These are phyloP conservation scores for Theristicus caerulescens DNA, from an alignment of 2,113 vertebrate genomes.

Conservation along the genomic window DNA sequence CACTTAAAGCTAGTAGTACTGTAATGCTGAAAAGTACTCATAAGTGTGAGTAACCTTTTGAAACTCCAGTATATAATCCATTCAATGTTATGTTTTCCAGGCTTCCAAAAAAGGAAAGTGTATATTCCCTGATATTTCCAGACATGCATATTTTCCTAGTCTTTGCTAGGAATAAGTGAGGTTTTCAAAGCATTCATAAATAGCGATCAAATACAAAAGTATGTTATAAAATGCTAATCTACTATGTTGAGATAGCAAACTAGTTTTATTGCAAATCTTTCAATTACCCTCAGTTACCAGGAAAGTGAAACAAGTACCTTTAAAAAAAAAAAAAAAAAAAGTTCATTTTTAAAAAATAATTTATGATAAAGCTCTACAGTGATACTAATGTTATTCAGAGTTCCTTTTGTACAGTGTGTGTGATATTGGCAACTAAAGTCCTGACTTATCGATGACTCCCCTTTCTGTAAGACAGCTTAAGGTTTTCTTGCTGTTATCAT, in stretches of 20 bases:
- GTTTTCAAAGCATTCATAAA: background rate
- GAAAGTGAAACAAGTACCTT: background rate
- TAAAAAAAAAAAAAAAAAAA: background rate
- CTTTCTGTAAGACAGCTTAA: background rate
- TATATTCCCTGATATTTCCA: background rate
- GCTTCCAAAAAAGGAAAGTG: background rate
- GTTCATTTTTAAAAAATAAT: background rate
- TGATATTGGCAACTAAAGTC: background rate
- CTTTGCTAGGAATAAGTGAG: background rate
- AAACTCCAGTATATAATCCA: background rate
- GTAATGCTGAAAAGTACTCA: background rate
- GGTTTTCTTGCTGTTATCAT: background rate
- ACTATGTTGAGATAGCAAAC: background rate
- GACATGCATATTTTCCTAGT: background rate
- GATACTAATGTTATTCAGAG: background rate
- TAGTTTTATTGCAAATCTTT: background rate
- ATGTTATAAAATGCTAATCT: background rate
- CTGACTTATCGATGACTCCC: background rate
- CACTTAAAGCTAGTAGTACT: background rate
- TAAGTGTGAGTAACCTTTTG: background rate
- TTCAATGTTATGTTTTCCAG: background rate
- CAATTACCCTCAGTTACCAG: background rate
- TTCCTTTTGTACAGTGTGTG: background rate
- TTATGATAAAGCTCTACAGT: background rate
- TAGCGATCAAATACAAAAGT: background rate